phyloP scores from a whole-genome alignment of 1,140 invertebrate species.

The Oppia nitens region DNA sequence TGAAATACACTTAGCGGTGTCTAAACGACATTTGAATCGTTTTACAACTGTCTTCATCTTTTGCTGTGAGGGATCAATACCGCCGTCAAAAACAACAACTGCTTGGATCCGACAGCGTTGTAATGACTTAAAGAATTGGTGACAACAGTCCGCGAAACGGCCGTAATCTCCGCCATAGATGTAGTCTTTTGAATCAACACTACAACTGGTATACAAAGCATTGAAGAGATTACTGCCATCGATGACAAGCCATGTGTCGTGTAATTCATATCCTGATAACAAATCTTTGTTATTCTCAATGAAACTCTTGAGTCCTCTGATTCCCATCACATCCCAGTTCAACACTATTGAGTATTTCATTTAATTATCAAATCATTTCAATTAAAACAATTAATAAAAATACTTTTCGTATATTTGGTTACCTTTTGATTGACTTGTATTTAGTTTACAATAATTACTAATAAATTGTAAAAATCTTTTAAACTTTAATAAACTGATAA shows the following conservation, averaged over 20 bases:
- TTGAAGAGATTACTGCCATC: neutral
- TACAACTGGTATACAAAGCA: neutral
- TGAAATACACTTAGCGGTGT: neutral
- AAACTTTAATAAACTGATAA: too few species aligned
- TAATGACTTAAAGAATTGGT: constrained; percentile 49
- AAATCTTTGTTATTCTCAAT: neutral
- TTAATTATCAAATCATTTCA: too few species aligned
- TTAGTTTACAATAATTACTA: too few species aligned
- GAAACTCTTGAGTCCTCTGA: neutral
- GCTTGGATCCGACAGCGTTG: constrained; percentile 52
- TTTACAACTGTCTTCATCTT: neutral
- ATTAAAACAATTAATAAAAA: too few species aligned
- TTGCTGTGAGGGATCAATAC: constrained; percentile 10
- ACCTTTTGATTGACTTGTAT: too few species aligned
- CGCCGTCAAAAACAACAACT: constrained; percentile 63
- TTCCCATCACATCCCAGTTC: too few species aligned
- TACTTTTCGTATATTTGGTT: too few species aligned
- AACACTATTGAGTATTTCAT: too few species aligned
- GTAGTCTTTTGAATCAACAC: neutral
- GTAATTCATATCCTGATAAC: neutral
- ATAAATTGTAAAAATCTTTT: too few species aligned
- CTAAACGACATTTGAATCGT: neutral
- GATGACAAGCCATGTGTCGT: neutral
- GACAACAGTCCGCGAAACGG: neutral
- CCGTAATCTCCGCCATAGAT: neutral